Evolutionary conservation across 2,888 invertebrate species (phyloP).

Genomic region (Labia minor): DNA sequence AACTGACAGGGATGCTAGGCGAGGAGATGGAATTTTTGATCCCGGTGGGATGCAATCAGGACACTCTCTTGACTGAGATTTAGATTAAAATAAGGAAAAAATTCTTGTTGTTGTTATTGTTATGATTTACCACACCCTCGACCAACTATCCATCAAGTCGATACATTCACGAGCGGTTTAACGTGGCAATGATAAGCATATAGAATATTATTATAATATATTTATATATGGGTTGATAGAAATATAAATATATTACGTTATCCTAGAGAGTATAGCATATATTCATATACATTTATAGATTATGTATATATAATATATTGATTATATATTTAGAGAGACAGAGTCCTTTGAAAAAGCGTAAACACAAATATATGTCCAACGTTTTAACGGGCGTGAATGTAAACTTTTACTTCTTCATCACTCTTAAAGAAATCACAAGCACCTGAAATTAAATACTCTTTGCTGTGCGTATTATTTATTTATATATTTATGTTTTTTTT

Average conservation of each 20-base stretch:
- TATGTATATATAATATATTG: not conserved
- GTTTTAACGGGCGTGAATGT: not conserved
- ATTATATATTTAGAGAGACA: not conserved
- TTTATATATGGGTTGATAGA: not conserved
- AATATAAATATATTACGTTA: not conserved
- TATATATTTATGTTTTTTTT: too few species aligned
- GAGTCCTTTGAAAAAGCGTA: not conserved
- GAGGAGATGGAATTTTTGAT: not conserved
- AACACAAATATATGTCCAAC: not conserved
- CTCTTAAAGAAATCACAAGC: not conserved
- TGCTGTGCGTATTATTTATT: not conserved
- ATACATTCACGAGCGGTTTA: not conserved
- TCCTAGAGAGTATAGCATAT: not conserved
- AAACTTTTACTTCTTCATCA: not conserved
- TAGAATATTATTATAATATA: slow-evolving; percentile 3
- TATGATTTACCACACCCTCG: not conserved
- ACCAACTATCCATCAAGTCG: not conserved
- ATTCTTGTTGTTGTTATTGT: too few species aligned
- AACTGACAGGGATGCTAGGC: not conserved
- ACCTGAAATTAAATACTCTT: not conserved
- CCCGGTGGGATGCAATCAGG: not conserved
- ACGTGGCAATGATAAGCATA: not conserved
- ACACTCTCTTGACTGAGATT: not conserved
- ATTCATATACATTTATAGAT: not conserved
- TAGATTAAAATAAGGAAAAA: not conserved